Conservation (phyloP, 2,113 vertebrate species). For the Amblyornis subalaris region DNA sequence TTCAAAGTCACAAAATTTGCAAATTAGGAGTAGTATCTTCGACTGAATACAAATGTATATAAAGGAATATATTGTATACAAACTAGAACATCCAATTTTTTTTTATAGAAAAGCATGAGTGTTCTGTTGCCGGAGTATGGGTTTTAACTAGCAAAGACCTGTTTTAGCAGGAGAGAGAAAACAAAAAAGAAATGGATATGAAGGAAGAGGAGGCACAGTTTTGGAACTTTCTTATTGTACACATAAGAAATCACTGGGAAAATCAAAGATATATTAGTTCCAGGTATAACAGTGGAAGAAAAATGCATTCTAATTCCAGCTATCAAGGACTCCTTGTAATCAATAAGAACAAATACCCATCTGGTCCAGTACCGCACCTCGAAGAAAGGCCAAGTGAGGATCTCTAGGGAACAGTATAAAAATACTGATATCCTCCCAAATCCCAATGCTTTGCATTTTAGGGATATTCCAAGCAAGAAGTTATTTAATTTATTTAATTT, state of each 20-base stretch:
- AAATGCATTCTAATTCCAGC: neutral
- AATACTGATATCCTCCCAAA: neutral
- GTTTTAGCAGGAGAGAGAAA: neutral
- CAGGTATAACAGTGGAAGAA: neutral
- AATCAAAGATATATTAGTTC: neutral
- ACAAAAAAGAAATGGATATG: neutral
- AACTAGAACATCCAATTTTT: neutral
- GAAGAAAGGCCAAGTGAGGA: neutral
- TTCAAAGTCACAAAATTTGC: neutral
- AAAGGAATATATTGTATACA: neutral
- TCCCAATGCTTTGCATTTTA: neutral
- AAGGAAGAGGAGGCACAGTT: neutral
- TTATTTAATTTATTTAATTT: neutral
- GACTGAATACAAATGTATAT: neutral
- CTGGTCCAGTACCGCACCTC: neutral
- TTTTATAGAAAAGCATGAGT: neutral
- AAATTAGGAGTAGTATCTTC: neutral
- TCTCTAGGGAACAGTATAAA: neutral
- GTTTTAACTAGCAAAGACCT: neutral
- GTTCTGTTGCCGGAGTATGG: neutral
- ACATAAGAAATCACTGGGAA: neutral
- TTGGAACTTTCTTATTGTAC: neutral
- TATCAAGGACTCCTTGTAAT: neutral
- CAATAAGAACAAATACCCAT: neutral
- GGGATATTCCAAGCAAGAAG: neutral